Base-by-base conservation (phyloP, 1,140 invertebrate species). In the Zaprionus inermis region DNA sequence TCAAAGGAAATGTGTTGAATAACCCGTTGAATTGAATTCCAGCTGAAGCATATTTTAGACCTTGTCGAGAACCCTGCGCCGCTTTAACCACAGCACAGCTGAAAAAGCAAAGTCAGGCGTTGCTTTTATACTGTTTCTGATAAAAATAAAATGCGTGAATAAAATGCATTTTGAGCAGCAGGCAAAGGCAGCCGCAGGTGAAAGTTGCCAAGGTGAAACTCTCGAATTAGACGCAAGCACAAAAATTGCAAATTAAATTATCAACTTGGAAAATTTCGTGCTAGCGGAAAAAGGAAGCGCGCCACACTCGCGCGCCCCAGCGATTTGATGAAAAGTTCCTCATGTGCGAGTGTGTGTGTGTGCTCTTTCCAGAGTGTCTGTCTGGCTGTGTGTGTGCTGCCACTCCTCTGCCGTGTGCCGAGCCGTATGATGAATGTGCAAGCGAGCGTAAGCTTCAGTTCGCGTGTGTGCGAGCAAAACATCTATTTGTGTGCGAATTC, bases 371-470 rank as follows among this genome's bases (percentile, higher is more conserved):
- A 10, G 1, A 1, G 11, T 28, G 32, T 22, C 12, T 54, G 18
- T 16, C 18, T 44, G 44, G 34, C 28, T 64, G 65, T 63, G 32
- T 73, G 64, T 67, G 41, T 28, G 41, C 30, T 65, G 44, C 41
- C 44, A 52, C 38, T 49, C 54, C 16, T 20, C 56, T 41, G 61
- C 59, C 70, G 71, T 79, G 79, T 88, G 83, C 82, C 88, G 82
- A 85, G 79, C 82, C 82, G 79, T 85, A 64, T 85, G 83, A 85
- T 85, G 83, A 85, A 85, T 86, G 82, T 88, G 82, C 82, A 86
- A 88, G 82, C 84, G 82, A 86, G 82, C 82, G 82, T 86, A 72
- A 86, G 76, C 80, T 70, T 77, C 72, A 76, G 79, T 83, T 79
- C 84, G 83, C 81, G 70, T 88, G 66, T 79, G 54, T 74, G 66